Evolutionary conservation across 1,140 invertebrate species (phyloP).

Genomic region (Dendroctonus valens): DNA sequence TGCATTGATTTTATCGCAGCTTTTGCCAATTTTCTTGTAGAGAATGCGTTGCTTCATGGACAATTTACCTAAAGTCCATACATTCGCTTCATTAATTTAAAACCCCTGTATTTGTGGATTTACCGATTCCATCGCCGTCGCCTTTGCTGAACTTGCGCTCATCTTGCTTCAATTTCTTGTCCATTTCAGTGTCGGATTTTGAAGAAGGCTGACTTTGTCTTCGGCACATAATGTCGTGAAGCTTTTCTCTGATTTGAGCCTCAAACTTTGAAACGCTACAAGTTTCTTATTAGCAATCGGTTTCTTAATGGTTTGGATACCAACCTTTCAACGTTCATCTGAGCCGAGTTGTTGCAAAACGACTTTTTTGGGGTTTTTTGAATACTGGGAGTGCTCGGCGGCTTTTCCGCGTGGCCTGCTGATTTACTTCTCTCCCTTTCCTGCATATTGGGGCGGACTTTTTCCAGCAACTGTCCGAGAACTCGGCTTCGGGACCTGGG

Average conservation of each 20-base stretch:
- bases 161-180: constrained; percentile 41
- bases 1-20: constrained; percentile 49
- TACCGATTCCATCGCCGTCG: constrained; percentile 41
- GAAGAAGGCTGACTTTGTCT: constrained; percentile 42
- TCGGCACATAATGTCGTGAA: constrained; percentile 50
- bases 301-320: background rate
- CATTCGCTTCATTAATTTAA: background rate
- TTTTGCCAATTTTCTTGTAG: constrained; percentile 51
- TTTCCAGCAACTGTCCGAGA: constrained; percentile 47
- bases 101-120: background rate
- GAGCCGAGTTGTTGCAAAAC: constrained; percentile 40
- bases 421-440: constrained; percentile 54
- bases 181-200: constrained; percentile 48
- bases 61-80: constrained; percentile 35
- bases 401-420: constrained; percentile 50
- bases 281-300: background rate
- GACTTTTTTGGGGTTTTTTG: constrained; percentile 47
- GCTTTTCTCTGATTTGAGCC: constrained; percentile 53
- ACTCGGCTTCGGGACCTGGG: constrained; percentile 47
- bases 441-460: constrained; percentile 44
- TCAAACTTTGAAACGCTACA: constrained; percentile 43
- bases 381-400: constrained; percentile 39
- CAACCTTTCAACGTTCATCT: constrained; percentile 48
- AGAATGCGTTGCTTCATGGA: constrained; percentile 43
- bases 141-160: constrained; percentile 46